These are phyloP conservation scores for Arothron firmamentum DNA, from an alignment of 2,113 vertebrate genomes.

Conservation along the genomic window DNA sequence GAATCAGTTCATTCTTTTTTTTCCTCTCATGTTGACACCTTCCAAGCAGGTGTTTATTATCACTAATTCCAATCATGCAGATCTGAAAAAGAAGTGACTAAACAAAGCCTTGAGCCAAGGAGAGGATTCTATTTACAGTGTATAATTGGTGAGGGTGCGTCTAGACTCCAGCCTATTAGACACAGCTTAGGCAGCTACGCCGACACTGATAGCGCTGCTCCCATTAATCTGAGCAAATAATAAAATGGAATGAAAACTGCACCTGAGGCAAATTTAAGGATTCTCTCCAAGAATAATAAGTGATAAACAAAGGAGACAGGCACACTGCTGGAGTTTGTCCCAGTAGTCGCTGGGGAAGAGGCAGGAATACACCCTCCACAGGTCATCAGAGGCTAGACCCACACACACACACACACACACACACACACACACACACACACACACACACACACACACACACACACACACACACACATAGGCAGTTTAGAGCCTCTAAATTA, in stretches of 20 bases:
- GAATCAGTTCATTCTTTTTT: not conserved
- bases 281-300: constrained; percentile 57
- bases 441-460: too few species aligned
- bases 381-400: too few species aligned
- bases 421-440: too few species aligned
- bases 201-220: constrained; percentile 62
- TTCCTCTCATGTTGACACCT: not conserved
- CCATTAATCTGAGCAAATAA: constrained; percentile 75
- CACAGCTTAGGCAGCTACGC: constrained; percentile 70
- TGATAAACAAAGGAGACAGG: constrained; percentile 54
- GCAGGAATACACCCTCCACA: too few species aligned
- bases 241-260: constrained; percentile 63
- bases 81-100: constrained; percentile 72
- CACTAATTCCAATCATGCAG: constrained; percentile 64
- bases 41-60: constrained; percentile 57
- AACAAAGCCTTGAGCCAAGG: constrained; percentile 73
- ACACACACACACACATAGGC: too few species aligned
- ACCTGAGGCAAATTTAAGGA: constrained; percentile 69
- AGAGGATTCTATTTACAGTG: constrained; percentile 76
- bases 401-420: too few species aligned
- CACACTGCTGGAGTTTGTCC: constrained; percentile 28
- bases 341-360: too few species aligned
- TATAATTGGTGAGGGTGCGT: constrained; percentile 75
- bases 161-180: constrained; percentile 77
- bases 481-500: too few species aligned